Evolutionary conservation across 1,140 invertebrate species (phyloP), one percentile per base, ranked within the genome.

Genomic region (Caenorhabditis inopinata): DNA sequence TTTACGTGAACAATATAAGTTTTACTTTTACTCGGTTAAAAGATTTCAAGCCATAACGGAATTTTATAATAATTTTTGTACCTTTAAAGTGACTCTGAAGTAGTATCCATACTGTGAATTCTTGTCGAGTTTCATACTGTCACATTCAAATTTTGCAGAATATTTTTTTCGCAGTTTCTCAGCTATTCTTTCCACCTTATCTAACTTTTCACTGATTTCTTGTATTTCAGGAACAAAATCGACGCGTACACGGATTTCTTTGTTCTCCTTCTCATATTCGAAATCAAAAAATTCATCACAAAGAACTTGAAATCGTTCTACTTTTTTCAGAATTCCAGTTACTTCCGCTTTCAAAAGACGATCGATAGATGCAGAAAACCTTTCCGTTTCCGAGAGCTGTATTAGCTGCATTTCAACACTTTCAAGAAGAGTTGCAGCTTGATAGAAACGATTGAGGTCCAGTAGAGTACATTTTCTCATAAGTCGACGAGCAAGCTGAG

Each of bases 71-170:
- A n/a, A n/a, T n/a, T n/a, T n/a, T 9, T 47, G 42, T 12, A 78
- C 80, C 75, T 83, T 83, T 16, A 81, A 51, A 38, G 82, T 82
- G 14, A 83, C 80, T 49, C 82, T 38, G 46, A 82, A 82, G 35
- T 53, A 82, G 38, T 78, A 83, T 21, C 82, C 82, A 45, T 78
- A 47, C 51, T 82, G 74, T 16, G 73, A 21, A 75, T 76, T 62
- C 9, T 25, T 51, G 51, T 83, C 82, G 16, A 82, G 42, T 21
- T 82, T 82, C 27, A 82, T 51, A 23, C n/a, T 62, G 9, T 77
- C 51, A 18, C 46, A 48, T 18, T 77, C 74, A 7, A 81, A 46
- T 9, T 76, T 62, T 45, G 25, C 14, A 23, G 45, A 32, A 32
- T 38, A 81, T 47, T 77, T 81, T 46, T 62, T 74, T n/a, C 48